Conservation (phyloP, 2,797 vertebrate species). For the Siniperca obscura region DNA sequence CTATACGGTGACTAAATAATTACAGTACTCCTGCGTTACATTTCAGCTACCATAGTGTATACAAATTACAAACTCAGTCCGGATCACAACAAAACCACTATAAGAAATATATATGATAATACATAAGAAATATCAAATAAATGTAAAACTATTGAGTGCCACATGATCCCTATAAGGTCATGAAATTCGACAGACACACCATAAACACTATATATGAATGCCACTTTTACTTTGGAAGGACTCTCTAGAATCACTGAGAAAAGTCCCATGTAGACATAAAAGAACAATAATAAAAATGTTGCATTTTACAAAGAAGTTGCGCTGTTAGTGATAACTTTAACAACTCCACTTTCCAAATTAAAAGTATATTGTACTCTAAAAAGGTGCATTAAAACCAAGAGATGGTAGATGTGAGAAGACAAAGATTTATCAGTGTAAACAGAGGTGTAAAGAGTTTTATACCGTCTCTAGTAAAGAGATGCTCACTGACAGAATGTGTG, state of each 20-base stretch:
- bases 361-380: neutral
- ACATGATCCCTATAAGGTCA: neutral
- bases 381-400: neutral
- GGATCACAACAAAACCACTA: neutral
- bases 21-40: neutral
- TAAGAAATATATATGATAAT: neutral
- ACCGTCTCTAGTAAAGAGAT: neutral
- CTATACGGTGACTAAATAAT: constrained; percentile 23
- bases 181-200: neutral
- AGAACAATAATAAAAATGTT: neutral
- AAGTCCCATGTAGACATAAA: neutral
- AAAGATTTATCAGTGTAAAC: neutral
- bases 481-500: neutral
- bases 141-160: neutral
- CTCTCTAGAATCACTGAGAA: neutral
- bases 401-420: neutral
- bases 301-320: neutral
- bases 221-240: constrained; percentile 13
- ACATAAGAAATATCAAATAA: neutral
- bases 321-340: neutral
- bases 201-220: too few species aligned
- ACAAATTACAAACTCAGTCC: neutral
- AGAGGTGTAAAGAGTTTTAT: neutral
- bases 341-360: neutral
- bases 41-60: neutral